Evolutionary conservation across 1,140 invertebrate genomes (phyloP).

Genomic region (Heliconius congener): DNA sequence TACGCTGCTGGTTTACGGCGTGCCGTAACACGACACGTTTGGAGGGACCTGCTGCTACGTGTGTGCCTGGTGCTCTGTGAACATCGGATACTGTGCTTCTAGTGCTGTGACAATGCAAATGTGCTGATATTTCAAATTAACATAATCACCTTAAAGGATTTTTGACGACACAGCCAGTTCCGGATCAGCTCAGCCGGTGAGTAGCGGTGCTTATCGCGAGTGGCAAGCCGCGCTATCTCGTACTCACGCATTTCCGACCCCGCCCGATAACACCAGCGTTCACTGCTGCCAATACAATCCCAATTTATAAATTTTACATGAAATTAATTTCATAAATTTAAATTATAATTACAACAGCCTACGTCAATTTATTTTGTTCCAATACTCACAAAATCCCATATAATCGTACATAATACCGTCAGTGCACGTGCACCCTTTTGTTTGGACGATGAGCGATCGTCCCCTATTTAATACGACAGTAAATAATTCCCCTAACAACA

Average conservation of each 20-base stretch:
- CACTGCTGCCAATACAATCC: slow-evolving; percentile 38
- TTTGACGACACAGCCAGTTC: slow-evolving; percentile 74
- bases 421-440: slow-evolving; percentile 24
- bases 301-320: background rate
- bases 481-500: slow-evolving; percentile 8
- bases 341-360: background rate
- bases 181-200: slow-evolving; percentile 79
- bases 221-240: slow-evolving; percentile 73
- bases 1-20: slow-evolving; percentile 81
- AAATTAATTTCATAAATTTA: background rate
- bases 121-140: slow-evolving; percentile 64
- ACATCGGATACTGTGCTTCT: slow-evolving; percentile 71
- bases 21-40: slow-evolving; percentile 81
- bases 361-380: background rate
- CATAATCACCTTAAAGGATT: slow-evolving; percentile 59
- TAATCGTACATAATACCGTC: slow-evolving; percentile 6
- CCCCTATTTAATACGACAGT: slow-evolving; percentile 12
- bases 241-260: slow-evolving; percentile 79
- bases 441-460: background rate
- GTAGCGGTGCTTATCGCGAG: slow-evolving; percentile 76
- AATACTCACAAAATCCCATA: background rate
- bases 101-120: slow-evolving; percentile 74
- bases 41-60: slow-evolving; percentile 74
- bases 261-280: slow-evolving; percentile 70
- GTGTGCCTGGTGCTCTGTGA: slow-evolving; percentile 77